These are phyloP conservation scores for Dryobates pubescens DNA, from an alignment of 2,797 vertebrate genomes.

Conservation along the genomic window DNA sequence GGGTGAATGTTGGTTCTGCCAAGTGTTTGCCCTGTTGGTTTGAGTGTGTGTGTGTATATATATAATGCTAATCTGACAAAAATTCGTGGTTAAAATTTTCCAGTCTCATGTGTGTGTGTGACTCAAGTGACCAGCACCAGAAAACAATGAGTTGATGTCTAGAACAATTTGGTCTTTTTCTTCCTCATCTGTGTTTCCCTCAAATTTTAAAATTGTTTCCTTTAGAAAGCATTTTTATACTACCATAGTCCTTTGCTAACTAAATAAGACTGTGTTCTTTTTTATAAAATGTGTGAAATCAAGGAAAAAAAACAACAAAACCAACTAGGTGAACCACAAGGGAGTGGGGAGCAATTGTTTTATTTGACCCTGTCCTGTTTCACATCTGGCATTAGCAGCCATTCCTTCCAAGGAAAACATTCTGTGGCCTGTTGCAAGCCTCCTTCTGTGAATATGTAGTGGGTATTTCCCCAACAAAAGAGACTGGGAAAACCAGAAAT, in stretches of 20 bases:
- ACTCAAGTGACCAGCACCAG: not conserved
- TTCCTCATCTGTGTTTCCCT: not conserved
- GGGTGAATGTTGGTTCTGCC: not conserved
- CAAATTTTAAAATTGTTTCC: not conserved
- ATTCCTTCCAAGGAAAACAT: not conserved
- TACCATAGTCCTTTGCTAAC: not conserved
- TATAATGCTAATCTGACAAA: not conserved
- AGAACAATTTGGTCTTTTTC: not conserved
- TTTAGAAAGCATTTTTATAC: not conserved
- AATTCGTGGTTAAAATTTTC: conserved; percentile 2
- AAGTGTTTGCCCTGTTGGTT: not conserved
- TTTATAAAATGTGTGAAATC: not conserved
- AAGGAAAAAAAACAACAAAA: not conserved
- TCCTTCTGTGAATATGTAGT: not conserved
- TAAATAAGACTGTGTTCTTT: not conserved
- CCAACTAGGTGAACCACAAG: not conserved
- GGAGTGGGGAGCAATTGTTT: not conserved
- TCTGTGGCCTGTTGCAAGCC: not conserved
- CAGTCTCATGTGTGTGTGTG: not conserved
- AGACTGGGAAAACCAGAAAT: not conserved
- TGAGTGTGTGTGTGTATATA: not conserved
- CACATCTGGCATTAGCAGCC: not conserved
- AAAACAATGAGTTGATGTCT: not conserved
- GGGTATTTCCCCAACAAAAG: not conserved
- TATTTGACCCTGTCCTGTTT: not conserved